Conservation (phyloP, 2,113 vertebrate genomes). For the Siphamia tubifer region DNA sequence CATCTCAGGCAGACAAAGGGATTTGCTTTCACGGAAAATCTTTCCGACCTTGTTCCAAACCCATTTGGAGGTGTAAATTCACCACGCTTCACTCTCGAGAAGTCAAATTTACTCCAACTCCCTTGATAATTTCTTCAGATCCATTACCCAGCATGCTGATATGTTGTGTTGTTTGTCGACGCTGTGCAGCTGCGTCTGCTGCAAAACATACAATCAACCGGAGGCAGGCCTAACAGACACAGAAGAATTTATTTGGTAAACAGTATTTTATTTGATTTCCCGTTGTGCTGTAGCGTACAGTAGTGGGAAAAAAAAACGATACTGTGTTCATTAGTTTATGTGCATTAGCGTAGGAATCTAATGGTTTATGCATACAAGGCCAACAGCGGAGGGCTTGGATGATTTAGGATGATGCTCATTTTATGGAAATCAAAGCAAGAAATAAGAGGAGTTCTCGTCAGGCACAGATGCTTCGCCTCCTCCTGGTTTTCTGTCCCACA, state of each 20-base stretch:
- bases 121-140: conserved; percentile 56
- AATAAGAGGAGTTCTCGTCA: conserved; percentile 57
- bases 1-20: conserved; percentile 32
- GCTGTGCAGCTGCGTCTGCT: conserved; percentile 39
- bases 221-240: conserved; percentile 42
- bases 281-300: conserved; percentile 49
- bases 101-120: conserved; percentile 55
- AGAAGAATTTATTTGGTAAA: conserved; percentile 65
- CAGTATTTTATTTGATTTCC: conserved; percentile 76
- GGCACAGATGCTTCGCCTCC: conserved; percentile 1
- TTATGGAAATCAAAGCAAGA: conserved; percentile 82
- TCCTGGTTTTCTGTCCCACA: conserved; percentile 1
- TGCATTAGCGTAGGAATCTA: conserved; percentile 73
- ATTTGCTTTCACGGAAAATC: conserved; percentile 55
- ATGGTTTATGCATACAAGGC: conserved; percentile 78
- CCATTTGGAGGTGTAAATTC: conserved; percentile 61
- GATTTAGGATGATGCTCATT: conserved; percentile 80
- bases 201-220: conserved; percentile 57
- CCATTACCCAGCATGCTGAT: conserved; percentile 60
- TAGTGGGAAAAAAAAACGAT: conserved; percentile 47
- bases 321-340: conserved; percentile 78
- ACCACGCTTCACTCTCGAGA: conserved; percentile 34
- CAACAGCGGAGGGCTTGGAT: conserved; percentile 61
- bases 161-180: conserved; percentile 42
- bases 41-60: conserved; percentile 55